A percentile compares a stretch with the other conserved stretches of the same genome.
Evolutionary conservation across 2,888 invertebrate genomes (phyloP).

Genomic region (Metellina segmentata): DNA sequence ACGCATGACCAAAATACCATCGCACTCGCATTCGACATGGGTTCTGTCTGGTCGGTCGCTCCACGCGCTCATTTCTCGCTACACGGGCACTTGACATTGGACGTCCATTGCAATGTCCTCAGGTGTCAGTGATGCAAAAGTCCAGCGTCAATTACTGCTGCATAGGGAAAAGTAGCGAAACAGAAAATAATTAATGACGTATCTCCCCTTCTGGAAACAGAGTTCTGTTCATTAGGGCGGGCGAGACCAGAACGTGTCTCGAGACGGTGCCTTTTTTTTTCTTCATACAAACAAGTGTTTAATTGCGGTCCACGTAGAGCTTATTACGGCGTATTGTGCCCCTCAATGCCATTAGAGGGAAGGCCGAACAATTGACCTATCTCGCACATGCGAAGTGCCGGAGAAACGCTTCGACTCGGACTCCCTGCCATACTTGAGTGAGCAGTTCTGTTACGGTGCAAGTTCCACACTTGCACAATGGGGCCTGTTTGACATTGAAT

Average conservation of each 20-base stretch:
- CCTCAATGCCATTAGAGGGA: slow-evolving; percentile 67
- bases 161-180: no score
- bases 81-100: no score
- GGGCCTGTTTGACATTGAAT: no score
- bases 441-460: no score
- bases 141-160: not conserved
- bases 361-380: slow-evolving; percentile 69
- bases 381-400: not conserved
- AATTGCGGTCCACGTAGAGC: slow-evolving; percentile 52
- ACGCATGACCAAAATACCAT: no score
- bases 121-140: not conserved
- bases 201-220: not conserved
- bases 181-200: no score
- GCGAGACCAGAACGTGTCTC: not conserved
- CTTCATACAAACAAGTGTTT: slow-evolving; percentile 10
- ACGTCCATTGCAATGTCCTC: not conserved
- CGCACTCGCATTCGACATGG: no score
- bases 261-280: slow-evolving; percentile 2
- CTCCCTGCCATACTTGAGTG: no score
- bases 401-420: no score
- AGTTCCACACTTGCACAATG: no score
- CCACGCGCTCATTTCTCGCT: no score
- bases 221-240: slow-evolving; percentile 9
- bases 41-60: no score
- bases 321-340: slow-evolving; percentile 63